Conservation (phyloP, 2,797 vertebrate species). For the Sternarchorhynchus goeldii region DNA sequence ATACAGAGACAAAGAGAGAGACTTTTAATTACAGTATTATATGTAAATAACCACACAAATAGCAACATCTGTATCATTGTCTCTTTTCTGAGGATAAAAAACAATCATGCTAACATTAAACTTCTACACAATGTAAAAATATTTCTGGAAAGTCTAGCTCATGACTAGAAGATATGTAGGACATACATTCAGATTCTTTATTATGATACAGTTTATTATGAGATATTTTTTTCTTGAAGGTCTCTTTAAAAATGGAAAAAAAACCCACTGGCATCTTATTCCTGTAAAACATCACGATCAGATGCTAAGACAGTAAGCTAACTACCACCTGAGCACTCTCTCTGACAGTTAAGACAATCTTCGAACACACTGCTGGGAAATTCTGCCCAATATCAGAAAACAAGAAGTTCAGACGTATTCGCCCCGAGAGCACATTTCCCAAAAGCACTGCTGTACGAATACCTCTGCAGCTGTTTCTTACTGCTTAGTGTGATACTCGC, state of each 20-base stretch:
- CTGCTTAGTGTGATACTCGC: constrained; percentile 33
- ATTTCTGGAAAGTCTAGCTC: neutral
- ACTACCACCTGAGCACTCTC: neutral
- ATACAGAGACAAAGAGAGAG: neutral
- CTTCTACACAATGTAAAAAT: neutral
- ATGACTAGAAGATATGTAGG: neutral
- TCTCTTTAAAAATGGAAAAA: no score
- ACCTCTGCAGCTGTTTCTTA: neutral
- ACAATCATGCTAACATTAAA: neutral
- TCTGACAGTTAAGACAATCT: neutral
- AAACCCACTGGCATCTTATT: no score
- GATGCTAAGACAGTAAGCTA: neutral
- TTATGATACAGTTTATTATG: neutral
- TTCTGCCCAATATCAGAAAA: neutral
- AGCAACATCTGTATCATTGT: neutral
- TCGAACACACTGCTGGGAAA: neutral
- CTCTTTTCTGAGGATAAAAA: neutral
- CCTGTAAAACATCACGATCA: no score
- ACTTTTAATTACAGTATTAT: constrained; percentile 7
- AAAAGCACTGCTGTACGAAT: constrained; percentile 1
- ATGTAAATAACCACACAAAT: neutral
- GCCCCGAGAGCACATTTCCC: neutral
- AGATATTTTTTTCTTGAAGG: no score
- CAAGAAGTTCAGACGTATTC: neutral
- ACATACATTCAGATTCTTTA: neutral